Conservation (phyloP, 2,797 vertebrate species). For the Semaprochilodus insignis region DNA sequence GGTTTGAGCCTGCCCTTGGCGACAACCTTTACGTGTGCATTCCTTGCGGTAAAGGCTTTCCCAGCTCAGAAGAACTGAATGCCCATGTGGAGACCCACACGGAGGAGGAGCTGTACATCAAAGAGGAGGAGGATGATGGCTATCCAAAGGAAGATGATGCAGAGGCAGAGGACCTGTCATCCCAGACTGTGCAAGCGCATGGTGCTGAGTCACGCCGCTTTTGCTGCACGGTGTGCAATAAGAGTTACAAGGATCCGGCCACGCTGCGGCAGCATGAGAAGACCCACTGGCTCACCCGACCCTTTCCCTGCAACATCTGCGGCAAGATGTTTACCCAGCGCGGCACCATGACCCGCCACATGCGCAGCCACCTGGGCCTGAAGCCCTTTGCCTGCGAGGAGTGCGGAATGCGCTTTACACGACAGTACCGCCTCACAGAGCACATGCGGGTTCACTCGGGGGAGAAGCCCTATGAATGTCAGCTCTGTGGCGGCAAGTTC, state of each 20-base stretch:
- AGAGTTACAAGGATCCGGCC: conserved; percentile 98
- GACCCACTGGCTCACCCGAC: conserved; percentile 96
- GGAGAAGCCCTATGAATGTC: conserved; percentile 99
- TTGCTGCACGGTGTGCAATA: conserved; percentile 90
- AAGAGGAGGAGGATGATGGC: conserved; percentile 83
- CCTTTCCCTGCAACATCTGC: conserved; percentile 98
- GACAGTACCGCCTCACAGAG: conserved; percentile 99
- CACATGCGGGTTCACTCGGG: conserved; percentile 99
- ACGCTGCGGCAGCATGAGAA: conserved; percentile 98
- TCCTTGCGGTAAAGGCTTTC: conserved; percentile 90
- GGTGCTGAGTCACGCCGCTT: conserved; percentile 80
- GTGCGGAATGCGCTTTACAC: conserved; percentile 99
- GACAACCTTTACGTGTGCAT: conserved; percentile 93
- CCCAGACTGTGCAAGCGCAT: conserved; percentile 72
- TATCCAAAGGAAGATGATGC: conserved; percentile 85
- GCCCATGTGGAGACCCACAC: conserved; percentile 90
- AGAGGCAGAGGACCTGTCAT: conserved; percentile 83
- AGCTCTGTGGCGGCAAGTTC: conserved; percentile 98
- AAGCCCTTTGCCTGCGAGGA: conserved; percentile 98
- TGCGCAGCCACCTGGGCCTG: conserved; percentile 98
- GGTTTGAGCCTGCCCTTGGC: conserved; percentile 85
- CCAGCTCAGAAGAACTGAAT: conserved; percentile 90
- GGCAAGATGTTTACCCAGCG: conserved; percentile 99
- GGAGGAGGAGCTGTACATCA: conserved; percentile 88
- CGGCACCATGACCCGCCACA: conserved; percentile 99